Base-by-base conservation (phyloP, 1,140 invertebrate species). In the Ditylenchus dipsaci region DNA sequence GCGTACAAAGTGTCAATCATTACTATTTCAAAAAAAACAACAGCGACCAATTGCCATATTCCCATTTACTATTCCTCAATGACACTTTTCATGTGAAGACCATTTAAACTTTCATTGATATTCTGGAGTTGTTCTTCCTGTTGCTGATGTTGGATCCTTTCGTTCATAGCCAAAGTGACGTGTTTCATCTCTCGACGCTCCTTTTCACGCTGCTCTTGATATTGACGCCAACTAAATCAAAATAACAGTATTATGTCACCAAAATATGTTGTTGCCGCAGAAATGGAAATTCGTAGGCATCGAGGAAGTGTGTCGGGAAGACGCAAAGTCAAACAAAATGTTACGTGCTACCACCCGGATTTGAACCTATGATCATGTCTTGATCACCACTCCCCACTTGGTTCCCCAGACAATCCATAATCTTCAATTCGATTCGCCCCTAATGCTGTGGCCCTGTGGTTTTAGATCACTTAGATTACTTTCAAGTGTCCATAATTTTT, bases 131-230 rank as follows among this genome's bases (percentile, higher is more conserved):
- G 49, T 21, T 19, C 49, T 53, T 53, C 49, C 23, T 53, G 49
- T 26, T 53, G 59, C 21, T 61, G 19, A 61, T 61, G 59, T 43
- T 30, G 59, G n/a, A 70, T 70, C 1, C 68, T 64, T 67, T 66
- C 68, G 49, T 70, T 70, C 60, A 70, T 69, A 8, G 68, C 68
- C 68, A 70, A 67, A 42, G 68, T 70, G 62, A 69, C 63, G 29
- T 68, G 63, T 42, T 71, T 71, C 67, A 71, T 73, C 30, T 71
- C 69, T 1, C 21, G 19, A 30, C 69, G 63, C 27, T 71, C 67
- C 15, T 43, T 43, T 23, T 71, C 69, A 19, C 56, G 53, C 19
- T 56, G 57, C 47, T 71, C 68, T 33, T 71, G 68, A 15, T 53
- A 53, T 17, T 56, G 21, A 13, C 71, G 71, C 69, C 69, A 71